Conservation (phyloP, 2,888 invertebrate genomes). For the Petrophora chlorosata region DNA sequence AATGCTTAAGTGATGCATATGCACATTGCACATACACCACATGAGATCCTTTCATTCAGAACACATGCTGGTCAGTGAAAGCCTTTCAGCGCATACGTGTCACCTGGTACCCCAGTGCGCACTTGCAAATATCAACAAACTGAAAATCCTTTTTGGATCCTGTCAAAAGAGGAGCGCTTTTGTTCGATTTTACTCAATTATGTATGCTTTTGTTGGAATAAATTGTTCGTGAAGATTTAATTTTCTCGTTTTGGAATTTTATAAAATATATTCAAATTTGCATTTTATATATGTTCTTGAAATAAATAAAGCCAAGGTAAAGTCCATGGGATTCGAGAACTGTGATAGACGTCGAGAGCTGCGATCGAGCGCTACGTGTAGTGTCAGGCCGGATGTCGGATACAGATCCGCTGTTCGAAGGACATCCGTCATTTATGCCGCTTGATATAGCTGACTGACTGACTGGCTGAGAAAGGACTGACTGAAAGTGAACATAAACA, state of each 20-base stretch:
- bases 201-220: too few species aligned
- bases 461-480: too few species aligned
- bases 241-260: too few species aligned
- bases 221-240: too few species aligned
- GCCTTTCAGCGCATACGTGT: slow-evolving; percentile 63
- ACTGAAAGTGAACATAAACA: too few species aligned
- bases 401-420: slow-evolving; percentile 1
- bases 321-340: too few species aligned
- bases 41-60: slow-evolving; percentile 60
- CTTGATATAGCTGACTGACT: too few species aligned
- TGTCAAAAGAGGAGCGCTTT: background rate
- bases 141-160: background rate
- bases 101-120: slow-evolving; percentile 71
- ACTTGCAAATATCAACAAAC: slow-evolving; percentile 5
- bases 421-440: background rate
- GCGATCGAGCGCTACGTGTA: too few species aligned
- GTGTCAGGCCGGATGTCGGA: background rate
- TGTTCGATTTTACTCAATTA: background rate
- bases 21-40: slow-evolving; percentile 60
- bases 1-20: slow-evolving; percentile 69
- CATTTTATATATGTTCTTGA: too few species aligned
- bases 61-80: slow-evolving; percentile 70
- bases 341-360: background rate
- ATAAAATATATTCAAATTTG: too few species aligned
- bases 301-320: too few species aligned